Evolutionary conservation across 1,140 invertebrate species (phyloP).

Genomic region (Scaptomyza graminum): DNA sequence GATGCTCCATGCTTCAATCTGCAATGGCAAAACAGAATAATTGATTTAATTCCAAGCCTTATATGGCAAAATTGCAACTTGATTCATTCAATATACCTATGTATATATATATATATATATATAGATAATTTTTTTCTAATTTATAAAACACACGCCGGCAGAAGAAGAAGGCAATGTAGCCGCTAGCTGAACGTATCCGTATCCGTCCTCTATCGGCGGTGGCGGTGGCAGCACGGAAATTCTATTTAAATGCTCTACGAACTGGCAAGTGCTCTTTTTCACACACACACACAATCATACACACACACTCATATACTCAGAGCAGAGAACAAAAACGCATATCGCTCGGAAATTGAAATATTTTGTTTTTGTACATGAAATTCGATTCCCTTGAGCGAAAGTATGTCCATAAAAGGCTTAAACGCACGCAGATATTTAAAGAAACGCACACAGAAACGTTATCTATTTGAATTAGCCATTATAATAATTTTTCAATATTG

Average conservation of each 20-base stretch:
- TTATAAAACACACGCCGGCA: constrained; percentile 32
- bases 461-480: not conserved
- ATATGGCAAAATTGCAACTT: constrained; percentile 7
- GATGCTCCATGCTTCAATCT: constrained; percentile 38
- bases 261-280: constrained; percentile 65
- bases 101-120: not conserved
- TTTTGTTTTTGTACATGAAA: constrained; percentile 75
- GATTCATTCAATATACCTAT: constrained; percentile 1
- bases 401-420: constrained; percentile 70
- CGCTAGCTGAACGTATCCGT: constrained; percentile 39
- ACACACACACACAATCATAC: constrained; percentile 13
- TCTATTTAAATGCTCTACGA: constrained; percentile 72
- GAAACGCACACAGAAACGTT: not conserved
- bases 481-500: not conserved
- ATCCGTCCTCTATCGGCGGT: constrained; percentile 46
- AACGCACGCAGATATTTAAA: constrained; percentile 24
- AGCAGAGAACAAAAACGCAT: constrained; percentile 34
- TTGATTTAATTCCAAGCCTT: not conserved
- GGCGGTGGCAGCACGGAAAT: constrained; percentile 51
- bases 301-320: constrained; percentile 16
- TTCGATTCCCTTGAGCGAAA: constrained; percentile 65
- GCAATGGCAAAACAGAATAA: constrained; percentile 2
- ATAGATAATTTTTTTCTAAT: constrained; percentile 1
- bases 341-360: constrained; percentile 49
- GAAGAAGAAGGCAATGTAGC: constrained; percentile 9